Conservation (phyloP, 2,888 invertebrate genomes). For the Lithophane leautieri region DNA sequence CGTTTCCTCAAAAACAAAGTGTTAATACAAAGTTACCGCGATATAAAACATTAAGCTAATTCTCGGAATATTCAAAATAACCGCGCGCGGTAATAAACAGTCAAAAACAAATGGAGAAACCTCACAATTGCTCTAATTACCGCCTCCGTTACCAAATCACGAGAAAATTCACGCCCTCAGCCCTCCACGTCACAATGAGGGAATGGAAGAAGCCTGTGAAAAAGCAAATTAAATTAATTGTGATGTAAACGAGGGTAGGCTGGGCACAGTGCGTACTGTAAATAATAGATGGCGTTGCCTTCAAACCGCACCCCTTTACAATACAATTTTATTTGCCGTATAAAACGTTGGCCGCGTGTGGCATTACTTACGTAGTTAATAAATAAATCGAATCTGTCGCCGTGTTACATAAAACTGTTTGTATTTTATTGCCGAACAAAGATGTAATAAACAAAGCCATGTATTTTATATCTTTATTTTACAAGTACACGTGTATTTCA, state of each 20-base stretch:
- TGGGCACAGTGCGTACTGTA: slow-evolving; percentile 81
- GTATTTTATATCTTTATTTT: slow-evolving; percentile 56
- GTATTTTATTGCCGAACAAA: slow-evolving; percentile 64
- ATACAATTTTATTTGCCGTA: slow-evolving; percentile 77
- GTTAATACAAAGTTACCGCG: slow-evolving; percentile 64
- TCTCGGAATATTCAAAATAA: slow-evolving; percentile 78
- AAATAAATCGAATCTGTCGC: slow-evolving; percentile 73
- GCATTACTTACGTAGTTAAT: slow-evolving; percentile 71
- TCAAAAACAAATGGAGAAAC: slow-evolving; percentile 87
- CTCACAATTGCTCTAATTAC: slow-evolving; percentile 88
- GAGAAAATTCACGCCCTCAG: slow-evolving; percentile 88
- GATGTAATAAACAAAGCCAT: slow-evolving; percentile 53
- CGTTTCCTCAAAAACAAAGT: slow-evolving; percentile 56
- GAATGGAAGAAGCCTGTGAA: slow-evolving; percentile 89
- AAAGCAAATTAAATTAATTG: slow-evolving; percentile 90
- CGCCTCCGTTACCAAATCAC: slow-evolving; percentile 88
- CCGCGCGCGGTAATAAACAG: slow-evolving; percentile 82
- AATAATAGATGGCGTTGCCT: slow-evolving; percentile 84
- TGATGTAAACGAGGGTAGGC: slow-evolving; percentile 89
- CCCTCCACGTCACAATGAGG: slow-evolving; percentile 86
- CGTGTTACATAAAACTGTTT: slow-evolving; percentile 67
- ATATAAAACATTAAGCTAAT: slow-evolving; percentile 75
- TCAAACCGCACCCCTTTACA: slow-evolving; percentile 80
- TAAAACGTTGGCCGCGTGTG: slow-evolving; percentile 69
- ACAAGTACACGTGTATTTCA: slow-evolving; percentile 24